phyloP scores from a whole-genome alignment of 2,888 invertebrate species.

The Thymelicus sylvestris region DNA sequence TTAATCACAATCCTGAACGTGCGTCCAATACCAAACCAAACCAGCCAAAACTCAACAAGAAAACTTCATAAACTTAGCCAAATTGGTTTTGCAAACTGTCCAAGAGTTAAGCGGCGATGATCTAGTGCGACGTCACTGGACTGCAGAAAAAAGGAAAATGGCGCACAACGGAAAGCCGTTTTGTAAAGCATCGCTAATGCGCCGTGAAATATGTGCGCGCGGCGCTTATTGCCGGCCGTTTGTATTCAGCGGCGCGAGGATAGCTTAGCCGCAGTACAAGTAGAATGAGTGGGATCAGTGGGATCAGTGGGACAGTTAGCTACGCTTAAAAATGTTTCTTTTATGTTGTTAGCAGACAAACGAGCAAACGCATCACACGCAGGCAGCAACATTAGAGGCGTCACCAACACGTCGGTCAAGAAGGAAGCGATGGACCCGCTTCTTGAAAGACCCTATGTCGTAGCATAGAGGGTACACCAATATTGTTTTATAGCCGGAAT shows the following conservation, averaged over 20 bases:
- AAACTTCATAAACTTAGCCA: constrained; percentile 2
- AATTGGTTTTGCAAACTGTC: neutral
- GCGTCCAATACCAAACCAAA: neutral
- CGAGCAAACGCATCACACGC: no score
- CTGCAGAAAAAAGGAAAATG: constrained; percentile 38
- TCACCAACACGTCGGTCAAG: no score
- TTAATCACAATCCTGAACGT: neutral
- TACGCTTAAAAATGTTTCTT: no score
- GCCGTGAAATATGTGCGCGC: constrained; percentile 66
- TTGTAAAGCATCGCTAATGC: constrained; percentile 73
- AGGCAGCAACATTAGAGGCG: no score
- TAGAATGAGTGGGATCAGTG: neutral
- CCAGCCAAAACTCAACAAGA: neutral
- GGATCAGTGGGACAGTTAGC: no score
- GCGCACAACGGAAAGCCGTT: constrained; percentile 45
- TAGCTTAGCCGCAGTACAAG: constrained; percentile 37
- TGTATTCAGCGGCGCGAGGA: constrained; percentile 57
- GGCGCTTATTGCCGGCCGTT: constrained; percentile 65
- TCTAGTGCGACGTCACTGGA: constrained; percentile 7
- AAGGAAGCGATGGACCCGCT: no score
- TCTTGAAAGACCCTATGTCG: no score
- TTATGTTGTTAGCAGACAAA: no score
- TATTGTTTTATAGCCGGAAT: no score
- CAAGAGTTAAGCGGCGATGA: constrained; percentile 11
- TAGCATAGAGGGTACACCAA: no score